Conservation (phyloP, 2,113 vertebrate genomes). For the Theristicus caerulescens region DNA sequence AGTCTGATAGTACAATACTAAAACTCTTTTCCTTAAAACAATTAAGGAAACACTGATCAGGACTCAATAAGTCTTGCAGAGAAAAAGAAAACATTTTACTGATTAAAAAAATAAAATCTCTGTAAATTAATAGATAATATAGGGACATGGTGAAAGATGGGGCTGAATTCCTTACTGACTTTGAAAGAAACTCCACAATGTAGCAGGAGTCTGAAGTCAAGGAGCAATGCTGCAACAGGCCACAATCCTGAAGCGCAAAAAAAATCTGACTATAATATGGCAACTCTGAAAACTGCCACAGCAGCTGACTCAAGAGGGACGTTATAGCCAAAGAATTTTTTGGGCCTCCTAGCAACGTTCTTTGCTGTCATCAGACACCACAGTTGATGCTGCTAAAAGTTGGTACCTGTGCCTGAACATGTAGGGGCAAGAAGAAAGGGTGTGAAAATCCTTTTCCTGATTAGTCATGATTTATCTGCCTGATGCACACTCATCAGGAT, state of each 20-base stretch:
- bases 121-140: neutral
- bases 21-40: neutral
- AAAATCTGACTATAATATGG: neutral
- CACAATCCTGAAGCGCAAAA: neutral
- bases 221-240: neutral
- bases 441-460: conserved; percentile 9
- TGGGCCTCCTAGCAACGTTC: conserved; percentile 44
- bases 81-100: neutral
- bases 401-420: conserved; percentile 11
- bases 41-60: neutral
- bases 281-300: neutral
- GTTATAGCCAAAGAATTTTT: neutral
- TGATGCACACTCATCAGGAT: neutral
- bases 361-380: conserved; percentile 35
- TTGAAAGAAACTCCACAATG: neutral
- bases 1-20: neutral
- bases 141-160: neutral
- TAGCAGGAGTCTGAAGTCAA: neutral
- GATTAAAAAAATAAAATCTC: neutral
- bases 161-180: neutral
- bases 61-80: neutral
- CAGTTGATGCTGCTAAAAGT: conserved; percentile 31
- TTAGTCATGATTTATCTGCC: conserved; percentile 5
- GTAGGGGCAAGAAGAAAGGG: conserved; percentile 25
- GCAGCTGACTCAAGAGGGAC: neutral